Evolutionary conservation across 2,113 vertebrate genomes (phyloP), one percentile per base, ranked within the genome.

Genomic region (Irena cyanogastra): DNA sequence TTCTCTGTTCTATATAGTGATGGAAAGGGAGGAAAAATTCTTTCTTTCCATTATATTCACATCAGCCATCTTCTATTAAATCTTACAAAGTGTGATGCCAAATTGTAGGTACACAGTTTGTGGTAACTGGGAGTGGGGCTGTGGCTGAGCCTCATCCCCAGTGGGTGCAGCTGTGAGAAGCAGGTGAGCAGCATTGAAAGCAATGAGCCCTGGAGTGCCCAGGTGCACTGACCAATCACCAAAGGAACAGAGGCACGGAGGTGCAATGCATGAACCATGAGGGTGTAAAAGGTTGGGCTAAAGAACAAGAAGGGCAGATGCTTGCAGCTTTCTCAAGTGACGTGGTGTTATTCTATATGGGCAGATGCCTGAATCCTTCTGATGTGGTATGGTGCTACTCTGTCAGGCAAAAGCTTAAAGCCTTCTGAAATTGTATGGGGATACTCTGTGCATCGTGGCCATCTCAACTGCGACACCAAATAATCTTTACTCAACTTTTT

Each of bases 191-290:
- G 57, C 57, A 59, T 0, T 59, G 57, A 59, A 23, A 37, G 57
- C n/a, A 59, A 17, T 37, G 57, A 59, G 57, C 57, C 57, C 37
- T 17, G 57, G 57, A 26, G 57, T 37, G 57, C 57, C 57, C 57
- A 59, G 57, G 57, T 10, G n/a, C 57, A 26, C 57, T 37, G 57
- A 59, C 23, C 56, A 16, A 16, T 4, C 57, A 17, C n/a, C 57
- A 59, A 6, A 37, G n/a, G 57, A 37, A 11, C 57, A 37, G n/a
- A 59, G 57, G 57, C 57, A 37, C 57, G 17, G n/a, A 37, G 57
- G n/a, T 3, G n/a, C 57, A 8, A 0, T 17, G 57, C n/a, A 59
- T 26, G 5, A 0, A 37, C n/a, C 57, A 26, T 17, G 23, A 17
- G n/a, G n/a, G 15, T 11, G 17, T 59, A 26, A 59, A 59, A 59